Conservation (phyloP, 2,797 vertebrate genomes). For the Squalus acanthias region DNA sequence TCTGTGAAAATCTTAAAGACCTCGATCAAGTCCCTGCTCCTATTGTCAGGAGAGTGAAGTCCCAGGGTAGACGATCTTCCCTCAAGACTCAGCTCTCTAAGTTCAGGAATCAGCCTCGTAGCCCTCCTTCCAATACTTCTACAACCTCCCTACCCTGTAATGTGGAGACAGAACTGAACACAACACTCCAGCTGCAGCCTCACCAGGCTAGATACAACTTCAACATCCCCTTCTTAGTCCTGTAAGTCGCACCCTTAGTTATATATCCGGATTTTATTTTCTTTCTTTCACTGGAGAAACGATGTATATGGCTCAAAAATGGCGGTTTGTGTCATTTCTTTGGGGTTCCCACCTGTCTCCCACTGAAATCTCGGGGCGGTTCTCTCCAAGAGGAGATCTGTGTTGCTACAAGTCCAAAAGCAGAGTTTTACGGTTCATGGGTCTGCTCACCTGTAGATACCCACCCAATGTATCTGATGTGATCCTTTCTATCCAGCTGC, state of each 20-base stretch:
- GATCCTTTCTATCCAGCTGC: neutral
- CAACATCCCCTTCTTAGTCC: neutral
- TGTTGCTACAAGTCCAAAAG: neutral
- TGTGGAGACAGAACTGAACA: too few species aligned
- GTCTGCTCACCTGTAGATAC: neutral
- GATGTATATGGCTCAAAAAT: neutral
- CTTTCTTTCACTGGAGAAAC: neutral
- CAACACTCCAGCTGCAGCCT: neutral
- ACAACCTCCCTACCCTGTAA: neutral
- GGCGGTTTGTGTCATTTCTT: neutral
- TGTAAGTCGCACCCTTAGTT: neutral
- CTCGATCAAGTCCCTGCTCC: neutral
- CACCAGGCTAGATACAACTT: neutral
- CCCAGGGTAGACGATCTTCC: too few species aligned
- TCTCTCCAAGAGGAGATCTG: neutral
- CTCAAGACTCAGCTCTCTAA: neutral
- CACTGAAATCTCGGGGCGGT: neutral
- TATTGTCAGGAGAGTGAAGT: neutral
- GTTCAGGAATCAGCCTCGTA: neutral
- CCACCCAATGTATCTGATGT: neutral
- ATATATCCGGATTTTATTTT: neutral
- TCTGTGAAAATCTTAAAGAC: too few species aligned
- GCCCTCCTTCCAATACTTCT: neutral
- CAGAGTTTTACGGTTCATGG: neutral
- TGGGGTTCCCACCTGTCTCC: neutral